Base-by-base conservation (phyloP, 2,797 vertebrate species). In the Strix occidentalis region DNA sequence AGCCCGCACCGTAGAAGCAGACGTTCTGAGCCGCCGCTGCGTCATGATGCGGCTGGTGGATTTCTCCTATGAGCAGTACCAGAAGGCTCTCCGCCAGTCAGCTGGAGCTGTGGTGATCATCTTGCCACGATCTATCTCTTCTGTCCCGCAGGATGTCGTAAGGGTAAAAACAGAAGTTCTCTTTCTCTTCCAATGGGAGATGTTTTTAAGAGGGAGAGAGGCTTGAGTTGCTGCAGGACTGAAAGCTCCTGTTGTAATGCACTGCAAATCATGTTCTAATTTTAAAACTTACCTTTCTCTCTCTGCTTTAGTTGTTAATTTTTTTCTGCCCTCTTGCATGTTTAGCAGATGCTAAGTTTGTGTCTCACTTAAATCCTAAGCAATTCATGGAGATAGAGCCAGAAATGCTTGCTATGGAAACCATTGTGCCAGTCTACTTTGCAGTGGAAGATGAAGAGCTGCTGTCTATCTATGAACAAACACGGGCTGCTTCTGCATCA, bases 301-400 rank as follows among this genome's bases (percentile, higher is more conserved):
- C 25, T 84, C 35, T 88, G 76, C 57, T 96, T 78, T 74, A 64
- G 26, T 77, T 24, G 39, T 69, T 77, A 13, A 6, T 35, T 54
- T 80, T 93, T 69, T 39, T 35, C 29, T 78, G 26, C 37, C 23
- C 12, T 35, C 31, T 48, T 63, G 37, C 4, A 1, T 17, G 13
- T 90, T 87, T 53, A 89, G 74, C 48, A 56, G 71, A 48, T 72
- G 43, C 35, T 90, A 48, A 97, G 74, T 54, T 94, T 48, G 65
- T 89, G n/a, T 50, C 77, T 86, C 10, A 0, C n/a, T 92, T 87
- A 68, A 81, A 66, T 46, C 69, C n/a, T 14, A 89, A 99, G 99
- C 99, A 99, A 98, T 99, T 99, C 97, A 99, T 99, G 99, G 99
- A 99, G 98, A 98, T 99, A 48, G 99, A 99, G 98, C 99, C 99